These are phyloP conservation scores for Phoebastria nigripes DNA, from an alignment of 2,797 vertebrate genomes.

Conservation along the genomic window DNA sequence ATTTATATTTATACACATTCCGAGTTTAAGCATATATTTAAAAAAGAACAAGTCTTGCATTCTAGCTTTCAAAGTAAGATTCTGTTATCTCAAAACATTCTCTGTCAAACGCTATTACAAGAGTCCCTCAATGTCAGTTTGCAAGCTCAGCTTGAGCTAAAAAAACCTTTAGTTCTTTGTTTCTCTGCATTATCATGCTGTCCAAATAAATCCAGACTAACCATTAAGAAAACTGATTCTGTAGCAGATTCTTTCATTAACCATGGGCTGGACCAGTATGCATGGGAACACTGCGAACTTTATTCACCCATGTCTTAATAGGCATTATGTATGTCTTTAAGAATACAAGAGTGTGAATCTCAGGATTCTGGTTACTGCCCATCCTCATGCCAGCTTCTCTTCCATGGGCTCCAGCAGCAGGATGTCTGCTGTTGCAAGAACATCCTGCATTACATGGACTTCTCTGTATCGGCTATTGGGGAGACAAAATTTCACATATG, in stretches of 20 bases:
- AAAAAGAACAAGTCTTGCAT: background rate
- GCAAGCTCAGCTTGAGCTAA: background rate
- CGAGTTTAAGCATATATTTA: background rate
- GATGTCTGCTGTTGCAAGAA: background rate
- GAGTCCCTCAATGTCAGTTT: background rate
- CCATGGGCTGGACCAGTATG: background rate
- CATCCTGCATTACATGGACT: background rate
- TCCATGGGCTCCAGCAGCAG: background rate
- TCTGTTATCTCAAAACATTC: background rate
- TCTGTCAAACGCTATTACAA: background rate
- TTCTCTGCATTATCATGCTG: background rate
- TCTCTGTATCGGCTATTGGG: fast-evolving
- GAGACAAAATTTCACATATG: background rate
- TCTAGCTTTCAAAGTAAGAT: background rate
- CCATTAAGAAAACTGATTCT: background rate
- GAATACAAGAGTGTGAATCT: background rate
- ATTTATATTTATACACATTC: background rate
- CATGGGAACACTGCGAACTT: fast-evolving
- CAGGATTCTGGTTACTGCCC: background rate
- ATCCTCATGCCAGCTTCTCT: background rate
- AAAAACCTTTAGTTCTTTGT: background rate
- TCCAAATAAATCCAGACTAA: background rate
- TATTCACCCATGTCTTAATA: background rate
- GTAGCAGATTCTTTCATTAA: background rate
- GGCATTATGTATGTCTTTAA: background rate